Evolutionary conservation across 1,140 invertebrate genomes (phyloP).

Genomic region (Pseudomyrmex gracilis): DNA sequence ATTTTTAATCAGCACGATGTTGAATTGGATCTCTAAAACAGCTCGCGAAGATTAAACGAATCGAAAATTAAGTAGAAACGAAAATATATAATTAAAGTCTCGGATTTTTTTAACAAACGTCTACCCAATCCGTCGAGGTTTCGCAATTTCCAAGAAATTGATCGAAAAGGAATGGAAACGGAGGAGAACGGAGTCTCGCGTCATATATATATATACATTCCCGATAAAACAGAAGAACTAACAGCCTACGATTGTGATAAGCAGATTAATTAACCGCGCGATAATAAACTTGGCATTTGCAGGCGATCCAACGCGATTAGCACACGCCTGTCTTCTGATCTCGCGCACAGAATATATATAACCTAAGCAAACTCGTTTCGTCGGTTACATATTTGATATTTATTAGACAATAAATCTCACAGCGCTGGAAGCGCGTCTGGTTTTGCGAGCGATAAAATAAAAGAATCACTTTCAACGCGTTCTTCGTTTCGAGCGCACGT

Average conservation of each 20-base stretch:
- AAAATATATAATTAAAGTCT: too few species aligned
- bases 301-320: conserved; percentile 14
- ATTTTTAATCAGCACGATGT: too few species aligned
- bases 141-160: neutral
- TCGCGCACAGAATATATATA: neutral
- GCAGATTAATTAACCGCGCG: conserved; percentile 11
- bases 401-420: conserved; percentile 41
- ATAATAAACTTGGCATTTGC: conserved; percentile 51
- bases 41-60: too few species aligned
- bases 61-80: too few species aligned
- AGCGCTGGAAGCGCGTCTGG: neutral
- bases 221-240: conserved; percentile 13
- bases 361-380: neutral
- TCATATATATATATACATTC: neutral
- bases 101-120: too few species aligned
- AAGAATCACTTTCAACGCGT: conserved; percentile 7
- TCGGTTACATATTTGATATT: neutral
- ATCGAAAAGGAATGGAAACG: neutral
- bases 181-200: neutral
- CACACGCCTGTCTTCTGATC: too few species aligned
- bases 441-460: neutral
- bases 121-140: neutral
- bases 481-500: neutral
- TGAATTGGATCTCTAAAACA: too few species aligned
- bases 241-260: neutral